Percentiles rank a stretch among this genome's conserved stretches.
phyloP scores from a whole-genome alignment of 92 coral and sea anemone genomes.

The Zoanthus gigantus region DNA sequence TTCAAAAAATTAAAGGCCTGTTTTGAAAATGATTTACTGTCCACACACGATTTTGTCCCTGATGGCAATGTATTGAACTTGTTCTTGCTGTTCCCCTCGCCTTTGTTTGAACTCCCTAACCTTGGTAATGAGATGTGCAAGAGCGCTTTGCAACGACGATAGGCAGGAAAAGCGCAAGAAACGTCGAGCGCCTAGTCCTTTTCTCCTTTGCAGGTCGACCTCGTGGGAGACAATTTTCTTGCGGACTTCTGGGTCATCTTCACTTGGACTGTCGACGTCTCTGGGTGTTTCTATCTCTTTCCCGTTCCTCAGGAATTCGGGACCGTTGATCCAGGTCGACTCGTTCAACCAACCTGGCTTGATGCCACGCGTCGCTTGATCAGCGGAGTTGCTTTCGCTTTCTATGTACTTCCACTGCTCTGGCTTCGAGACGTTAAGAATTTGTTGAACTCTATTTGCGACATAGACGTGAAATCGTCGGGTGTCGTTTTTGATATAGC shows the following conservation, averaged over 20 bases:
- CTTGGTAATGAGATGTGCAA: neutral
- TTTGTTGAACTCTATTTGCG: constrained; percentile 56
- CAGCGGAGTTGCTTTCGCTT: constrained; percentile 52
- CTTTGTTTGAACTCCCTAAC: constrained; percentile 6
- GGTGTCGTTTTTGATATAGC: constrained; percentile 51
- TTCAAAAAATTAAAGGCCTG: too few species aligned
- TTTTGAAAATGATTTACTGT: too few species aligned
- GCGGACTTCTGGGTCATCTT: constrained; percentile 62
- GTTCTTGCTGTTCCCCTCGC: neutral
- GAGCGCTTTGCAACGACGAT: constrained; percentile 3
- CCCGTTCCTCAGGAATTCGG: constrained; percentile 41
- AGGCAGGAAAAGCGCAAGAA: neutral
- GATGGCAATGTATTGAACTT: neutral
- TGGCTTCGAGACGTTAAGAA: constrained; percentile 57
- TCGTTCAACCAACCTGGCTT: constrained; percentile 14
- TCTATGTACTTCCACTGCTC: constrained; percentile 52
- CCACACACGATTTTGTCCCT: too few species aligned
- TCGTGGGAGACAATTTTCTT: constrained; percentile 20
- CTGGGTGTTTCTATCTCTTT: neutral
- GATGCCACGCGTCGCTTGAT: constrained; percentile 60
- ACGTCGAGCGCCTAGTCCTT: constrained; percentile 33
- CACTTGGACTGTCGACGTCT: constrained; percentile 11
- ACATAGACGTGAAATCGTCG: constrained; percentile 54
- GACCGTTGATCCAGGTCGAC: constrained; percentile 55
- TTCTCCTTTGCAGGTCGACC: neutral